phyloP scores from a whole-genome alignment of 1,140 invertebrate genomes.

The Triops cancriformis region DNA sequence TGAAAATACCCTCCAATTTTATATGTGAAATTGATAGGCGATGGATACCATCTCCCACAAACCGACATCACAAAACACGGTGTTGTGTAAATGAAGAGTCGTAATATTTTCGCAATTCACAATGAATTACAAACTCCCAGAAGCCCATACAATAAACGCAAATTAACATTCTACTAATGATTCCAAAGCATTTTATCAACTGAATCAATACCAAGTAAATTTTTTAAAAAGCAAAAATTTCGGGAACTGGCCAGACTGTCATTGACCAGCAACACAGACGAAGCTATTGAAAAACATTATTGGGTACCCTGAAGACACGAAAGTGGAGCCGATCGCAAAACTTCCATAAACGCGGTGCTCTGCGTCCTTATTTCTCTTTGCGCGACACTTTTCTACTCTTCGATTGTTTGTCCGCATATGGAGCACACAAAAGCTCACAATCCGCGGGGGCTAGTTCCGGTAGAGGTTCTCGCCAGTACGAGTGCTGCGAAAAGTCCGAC shows the following conservation, averaged over 20 bases:
- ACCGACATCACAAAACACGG: too few species aligned
- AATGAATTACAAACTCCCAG: too few species aligned
- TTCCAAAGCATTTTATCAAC: not conserved
- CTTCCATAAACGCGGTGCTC: not conserved
- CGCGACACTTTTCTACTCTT: not conserved
- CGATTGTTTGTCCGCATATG: not conserved
- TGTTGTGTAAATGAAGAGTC: too few species aligned
- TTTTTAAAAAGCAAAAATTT: conserved; percentile 19
- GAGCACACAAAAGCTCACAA: conserved; percentile 15
- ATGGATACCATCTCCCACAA: too few species aligned
- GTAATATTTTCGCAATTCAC: too few species aligned
- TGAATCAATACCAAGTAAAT: not conserved
- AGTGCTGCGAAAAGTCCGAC: conserved; percentile 76
- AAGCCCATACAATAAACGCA: not conserved
- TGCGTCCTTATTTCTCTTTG: not conserved
- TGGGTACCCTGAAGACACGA: conserved; percentile 12
- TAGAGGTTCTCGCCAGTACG: conserved; percentile 85
- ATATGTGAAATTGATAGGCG: too few species aligned
- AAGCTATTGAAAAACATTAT: not conserved
- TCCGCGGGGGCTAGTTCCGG: conserved; percentile 41
- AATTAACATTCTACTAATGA: not conserved
- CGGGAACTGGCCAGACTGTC: conserved; percentile 11
- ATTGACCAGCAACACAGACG: conserved; percentile 8
- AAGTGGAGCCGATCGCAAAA: not conserved
- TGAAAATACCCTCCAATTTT: too few species aligned